Conservation (phyloP, 1,140 invertebrate species). For the Solenopsis fugax region DNA sequence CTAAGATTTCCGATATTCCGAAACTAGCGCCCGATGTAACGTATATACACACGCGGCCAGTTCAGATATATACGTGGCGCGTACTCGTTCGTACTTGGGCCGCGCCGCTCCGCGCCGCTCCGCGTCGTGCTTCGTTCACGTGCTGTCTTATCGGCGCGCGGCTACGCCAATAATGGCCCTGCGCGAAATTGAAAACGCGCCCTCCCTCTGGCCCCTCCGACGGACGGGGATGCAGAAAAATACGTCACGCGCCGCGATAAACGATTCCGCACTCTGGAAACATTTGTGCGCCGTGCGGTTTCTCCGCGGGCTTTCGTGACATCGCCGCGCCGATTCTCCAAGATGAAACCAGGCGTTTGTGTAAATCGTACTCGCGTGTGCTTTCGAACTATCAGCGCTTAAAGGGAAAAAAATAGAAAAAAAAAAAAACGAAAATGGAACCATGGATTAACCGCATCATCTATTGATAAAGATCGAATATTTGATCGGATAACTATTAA, state of each 20-base stretch:
- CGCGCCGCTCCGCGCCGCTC: background rate
- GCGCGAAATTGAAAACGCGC: slow-evolving; percentile 71
- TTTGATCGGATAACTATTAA: slow-evolving; percentile 26
- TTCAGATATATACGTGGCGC: background rate
- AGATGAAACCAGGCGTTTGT: slow-evolving; percentile 5
- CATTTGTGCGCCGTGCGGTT: slow-evolving; percentile 12
- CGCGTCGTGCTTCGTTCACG: slow-evolving; percentile 51
- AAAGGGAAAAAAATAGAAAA: background rate
- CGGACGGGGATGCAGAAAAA: background rate
- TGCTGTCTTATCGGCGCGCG: slow-evolving; percentile 65
- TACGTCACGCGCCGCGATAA: slow-evolving; percentile 56
- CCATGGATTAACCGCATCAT: background rate
- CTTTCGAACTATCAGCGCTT: background rate
- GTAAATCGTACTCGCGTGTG: background rate
- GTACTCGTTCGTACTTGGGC: too few species aligned
- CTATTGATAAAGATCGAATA: slow-evolving; percentile 13
- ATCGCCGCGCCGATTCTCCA: background rate
- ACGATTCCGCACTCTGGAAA: slow-evolving; percentile 47
- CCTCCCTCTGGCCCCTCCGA: background rate
- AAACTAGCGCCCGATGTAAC: slow-evolving; percentile 69
- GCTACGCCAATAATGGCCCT: slow-evolving; percentile 64
- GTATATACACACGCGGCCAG: background rate
- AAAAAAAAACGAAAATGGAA: too few species aligned
- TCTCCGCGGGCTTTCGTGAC: background rate
- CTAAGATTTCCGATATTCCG: slow-evolving; percentile 72